Evolutionary conservation across 2,113 vertebrate species (phyloP).

Genomic region (Lophotis ruficrista): DNA sequence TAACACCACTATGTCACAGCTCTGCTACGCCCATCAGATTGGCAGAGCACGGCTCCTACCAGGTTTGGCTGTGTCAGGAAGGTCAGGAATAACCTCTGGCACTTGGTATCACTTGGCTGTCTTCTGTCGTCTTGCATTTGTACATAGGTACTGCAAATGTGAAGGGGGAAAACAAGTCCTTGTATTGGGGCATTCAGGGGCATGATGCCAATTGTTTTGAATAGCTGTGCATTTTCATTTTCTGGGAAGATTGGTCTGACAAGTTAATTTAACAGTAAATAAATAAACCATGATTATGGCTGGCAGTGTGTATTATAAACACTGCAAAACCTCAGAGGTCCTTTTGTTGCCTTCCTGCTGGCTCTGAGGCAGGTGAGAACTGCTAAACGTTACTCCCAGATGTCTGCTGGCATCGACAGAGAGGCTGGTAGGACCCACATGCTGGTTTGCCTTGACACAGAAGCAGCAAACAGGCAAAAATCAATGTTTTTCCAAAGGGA

Average conservation of each 20-base stretch:
- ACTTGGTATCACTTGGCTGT: not conserved
- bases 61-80: not conserved
- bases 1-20: not conserved
- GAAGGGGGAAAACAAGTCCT: not conserved
- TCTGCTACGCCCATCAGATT: not conserved
- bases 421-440: not conserved
- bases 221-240: not conserved
- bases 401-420: not conserved
- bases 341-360: not conserved
- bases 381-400: not conserved
- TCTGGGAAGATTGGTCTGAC: not conserved
- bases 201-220: not conserved
- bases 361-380: not conserved
- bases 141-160: not conserved
- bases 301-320: not conserved
- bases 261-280: not conserved
- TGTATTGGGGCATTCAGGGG: not conserved
- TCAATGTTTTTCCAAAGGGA: not conserved
- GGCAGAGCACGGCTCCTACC: not conserved
- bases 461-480: conserved; percentile 5
- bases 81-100: not conserved
- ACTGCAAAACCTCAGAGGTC: not conserved
- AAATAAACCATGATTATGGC: not conserved
- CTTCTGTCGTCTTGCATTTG: not conserved
- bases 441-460: not conserved